Conservation (phyloP, 2,113 vertebrate species). For the Lampris megalopsis region DNA sequence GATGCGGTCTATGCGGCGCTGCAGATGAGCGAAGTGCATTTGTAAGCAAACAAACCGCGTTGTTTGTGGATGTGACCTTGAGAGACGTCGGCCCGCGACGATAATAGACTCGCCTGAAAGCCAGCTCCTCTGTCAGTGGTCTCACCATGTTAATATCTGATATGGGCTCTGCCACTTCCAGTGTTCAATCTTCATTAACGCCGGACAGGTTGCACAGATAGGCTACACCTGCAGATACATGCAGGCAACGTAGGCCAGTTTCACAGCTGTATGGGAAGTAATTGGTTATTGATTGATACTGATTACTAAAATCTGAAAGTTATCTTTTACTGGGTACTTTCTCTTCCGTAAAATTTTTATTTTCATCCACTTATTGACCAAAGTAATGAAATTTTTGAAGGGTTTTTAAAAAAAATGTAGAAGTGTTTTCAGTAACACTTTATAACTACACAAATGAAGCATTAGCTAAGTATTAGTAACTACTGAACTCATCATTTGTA, state of each 20-base stretch:
- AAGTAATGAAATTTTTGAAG: too few relatives aligned
- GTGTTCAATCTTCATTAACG: slow-evolving; percentile 62
- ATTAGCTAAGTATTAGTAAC: too few relatives aligned
- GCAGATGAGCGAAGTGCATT: slow-evolving; percentile 55
- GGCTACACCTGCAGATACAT: background rate
- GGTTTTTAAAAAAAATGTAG: too few relatives aligned
- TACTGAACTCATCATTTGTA: too few relatives aligned
- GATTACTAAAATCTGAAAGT: too few relatives aligned
- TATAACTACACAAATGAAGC: too few relatives aligned
- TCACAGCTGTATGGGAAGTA: too few relatives aligned
- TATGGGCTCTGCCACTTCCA: slow-evolving; percentile 22
- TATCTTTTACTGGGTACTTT: too few relatives aligned
- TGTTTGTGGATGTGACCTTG: slow-evolving; percentile 70
- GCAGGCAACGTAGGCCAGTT: background rate
- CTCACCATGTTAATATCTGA: slow-evolving; percentile 34
- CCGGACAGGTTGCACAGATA: slow-evolving; percentile 16
- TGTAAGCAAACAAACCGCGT: slow-evolving; percentile 58
- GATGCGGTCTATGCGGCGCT: slow-evolving; percentile 26
- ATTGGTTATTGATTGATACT: too few relatives aligned
- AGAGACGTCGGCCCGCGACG: slow-evolving; percentile 43
- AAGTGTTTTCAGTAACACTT: too few relatives aligned
- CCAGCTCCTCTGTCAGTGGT: slow-evolving; percentile 36
- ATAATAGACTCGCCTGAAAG: slow-evolving; percentile 63
- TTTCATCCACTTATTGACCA: too few relatives aligned
- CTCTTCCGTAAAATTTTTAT: too few relatives aligned